Conservation (phyloP, 2,888 invertebrate species). For the Morpho helenor region DNA sequence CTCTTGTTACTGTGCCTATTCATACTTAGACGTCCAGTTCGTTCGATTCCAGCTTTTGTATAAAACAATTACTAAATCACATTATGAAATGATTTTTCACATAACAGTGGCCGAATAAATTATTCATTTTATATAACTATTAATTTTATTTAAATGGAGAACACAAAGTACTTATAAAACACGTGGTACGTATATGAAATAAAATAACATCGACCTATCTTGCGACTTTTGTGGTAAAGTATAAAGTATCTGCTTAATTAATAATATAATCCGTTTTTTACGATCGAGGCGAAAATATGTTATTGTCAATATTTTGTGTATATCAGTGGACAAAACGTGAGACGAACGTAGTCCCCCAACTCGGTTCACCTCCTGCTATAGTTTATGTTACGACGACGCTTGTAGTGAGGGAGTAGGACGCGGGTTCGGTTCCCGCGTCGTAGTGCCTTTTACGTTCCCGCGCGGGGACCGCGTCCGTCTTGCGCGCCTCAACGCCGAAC, state of each 20-base stretch:
- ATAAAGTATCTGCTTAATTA: constrained; percentile 50
- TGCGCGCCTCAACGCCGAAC: constrained; percentile 41
- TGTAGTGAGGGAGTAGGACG: constrained; percentile 32
- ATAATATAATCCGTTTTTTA: constrained; percentile 62
- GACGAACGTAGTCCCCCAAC: constrained; percentile 46
- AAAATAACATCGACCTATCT: constrained; percentile 36
- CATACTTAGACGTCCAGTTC: not conserved
- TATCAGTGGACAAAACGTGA: constrained; percentile 53
- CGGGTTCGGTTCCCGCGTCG: constrained; percentile 27
- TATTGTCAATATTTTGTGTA: constrained; percentile 65
- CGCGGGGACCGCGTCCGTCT: constrained; percentile 38
- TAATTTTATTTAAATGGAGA: constrained; percentile 36
- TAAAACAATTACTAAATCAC: not conserved
- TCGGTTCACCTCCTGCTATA: constrained; percentile 35
- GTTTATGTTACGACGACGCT: constrained; percentile 36
- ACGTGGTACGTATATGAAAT: constrained; percentile 35
- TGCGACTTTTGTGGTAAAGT: constrained; percentile 17
- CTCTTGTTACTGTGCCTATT: constrained; percentile 22
- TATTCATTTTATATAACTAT: constrained; percentile 9
- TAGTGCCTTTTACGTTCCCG: constrained; percentile 38
- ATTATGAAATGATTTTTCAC: not conserved
- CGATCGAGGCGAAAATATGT: constrained; percentile 26
- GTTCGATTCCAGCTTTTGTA: not conserved
- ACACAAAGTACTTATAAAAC: constrained; percentile 62
- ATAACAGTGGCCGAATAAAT: not conserved